Percentiles rank a stretch among this genome's conserved stretches.
Conservation (phyloP, 2,888 invertebrate species). For the Drosophila demipolita region DNA sequence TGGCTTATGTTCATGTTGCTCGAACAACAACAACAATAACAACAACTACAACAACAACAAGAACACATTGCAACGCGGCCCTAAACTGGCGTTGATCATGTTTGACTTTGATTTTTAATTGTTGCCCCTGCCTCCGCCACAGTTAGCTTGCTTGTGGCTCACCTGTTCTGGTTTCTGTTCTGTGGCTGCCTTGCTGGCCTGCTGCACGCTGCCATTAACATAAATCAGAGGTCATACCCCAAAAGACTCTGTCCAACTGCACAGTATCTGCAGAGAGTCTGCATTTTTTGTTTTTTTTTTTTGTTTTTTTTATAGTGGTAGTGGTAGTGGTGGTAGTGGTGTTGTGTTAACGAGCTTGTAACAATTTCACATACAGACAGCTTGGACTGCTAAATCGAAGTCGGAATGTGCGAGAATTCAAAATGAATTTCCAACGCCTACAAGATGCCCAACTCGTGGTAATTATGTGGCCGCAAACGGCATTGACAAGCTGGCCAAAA, state of each 20-base stretch:
- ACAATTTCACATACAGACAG: conserved; percentile 78
- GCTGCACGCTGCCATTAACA: conserved; percentile 65
- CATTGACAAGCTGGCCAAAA: conserved; percentile 58
- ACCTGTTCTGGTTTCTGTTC: conserved; percentile 68
- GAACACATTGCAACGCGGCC: conserved; percentile 67
- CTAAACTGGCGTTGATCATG: conserved; percentile 84
- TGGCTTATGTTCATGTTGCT: conserved; percentile 79
- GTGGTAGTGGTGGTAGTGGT: conserved; percentile 68
- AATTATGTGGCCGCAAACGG: conserved; percentile 62
- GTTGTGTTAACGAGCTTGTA: conserved; percentile 84
- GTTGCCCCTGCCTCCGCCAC: conserved; percentile 68
- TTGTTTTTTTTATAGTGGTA: conserved; percentile 12
- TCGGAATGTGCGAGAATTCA: conserved; percentile 70
- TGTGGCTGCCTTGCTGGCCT: conserved; percentile 3
- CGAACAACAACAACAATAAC: conserved; percentile 44
- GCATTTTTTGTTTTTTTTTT: not conserved
- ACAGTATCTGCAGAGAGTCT: conserved; percentile 25
- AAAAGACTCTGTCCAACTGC: conserved; percentile 20
- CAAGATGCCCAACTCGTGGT: conserved; percentile 56
- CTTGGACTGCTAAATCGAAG: conserved; percentile 42
- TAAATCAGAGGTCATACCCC: conserved; percentile 77
- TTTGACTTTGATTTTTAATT: conserved; percentile 85
- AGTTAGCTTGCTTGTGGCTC: conserved; percentile 53
- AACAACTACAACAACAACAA: conserved; percentile 20
- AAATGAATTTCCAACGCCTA: conserved; percentile 84